A percentile compares a stretch with the other conserved stretches of the same genome.
These are phyloP conservation scores for Sepioteuthis lessoniana DNA, from an alignment of 2,888 invertebrate genomes.

Conservation along the genomic window DNA sequence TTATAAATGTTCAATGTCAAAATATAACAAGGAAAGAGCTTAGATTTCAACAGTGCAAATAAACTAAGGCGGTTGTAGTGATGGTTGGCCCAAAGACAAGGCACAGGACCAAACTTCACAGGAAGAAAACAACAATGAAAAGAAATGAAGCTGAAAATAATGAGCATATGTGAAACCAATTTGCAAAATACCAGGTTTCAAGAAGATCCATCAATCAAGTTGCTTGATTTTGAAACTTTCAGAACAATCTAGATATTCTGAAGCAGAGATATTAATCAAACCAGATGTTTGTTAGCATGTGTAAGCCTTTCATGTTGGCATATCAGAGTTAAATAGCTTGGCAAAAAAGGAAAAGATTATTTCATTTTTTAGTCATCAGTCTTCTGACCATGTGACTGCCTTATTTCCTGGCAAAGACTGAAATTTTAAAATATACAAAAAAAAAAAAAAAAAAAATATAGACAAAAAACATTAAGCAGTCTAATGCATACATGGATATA, in stretches of 20 bases:
- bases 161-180: constrained; percentile 18
- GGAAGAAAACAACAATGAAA: no score
- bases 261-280: constrained; percentile 21
- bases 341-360: not conserved
- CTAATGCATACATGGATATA: no score
- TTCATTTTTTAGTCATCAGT: no score
- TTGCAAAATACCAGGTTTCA: not conserved
- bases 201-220: not conserved
- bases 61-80: not conserved
- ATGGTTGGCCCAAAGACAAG: not conserved
- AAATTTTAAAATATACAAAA: no score
- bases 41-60: not conserved
- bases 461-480: no score
- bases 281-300: not conserved
- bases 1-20: no score
- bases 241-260: not conserved
- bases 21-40: not conserved
- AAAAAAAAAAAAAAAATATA: no score
- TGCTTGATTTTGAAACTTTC: not conserved
- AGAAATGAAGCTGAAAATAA: not conserved
- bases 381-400: no score
- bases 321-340: not conserved
- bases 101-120: not conserved
- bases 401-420: no score
- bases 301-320: constrained; percentile 1